Evolutionary conservation across 2,113 vertebrate genomes (phyloP).

Genomic region (Nerophis ophidion): DNA sequence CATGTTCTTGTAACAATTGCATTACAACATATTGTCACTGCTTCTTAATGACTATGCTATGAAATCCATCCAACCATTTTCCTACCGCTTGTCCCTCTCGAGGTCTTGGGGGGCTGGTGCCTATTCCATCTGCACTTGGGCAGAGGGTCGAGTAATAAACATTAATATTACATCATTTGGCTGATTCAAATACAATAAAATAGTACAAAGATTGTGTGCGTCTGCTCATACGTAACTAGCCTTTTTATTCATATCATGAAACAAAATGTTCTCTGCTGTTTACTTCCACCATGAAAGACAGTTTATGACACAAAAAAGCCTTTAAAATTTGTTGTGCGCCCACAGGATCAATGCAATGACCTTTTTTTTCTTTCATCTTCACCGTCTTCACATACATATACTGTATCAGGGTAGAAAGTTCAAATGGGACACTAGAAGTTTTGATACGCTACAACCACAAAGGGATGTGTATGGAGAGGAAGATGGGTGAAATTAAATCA

Average conservation of each 20-base stretch:
- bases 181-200: no score
- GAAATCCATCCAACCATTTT: no score
- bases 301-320: constrained; percentile 49
- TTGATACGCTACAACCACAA: constrained; percentile 1
- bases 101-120: no score
- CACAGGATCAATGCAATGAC: constrained; percentile 42
- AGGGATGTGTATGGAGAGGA: not conserved
- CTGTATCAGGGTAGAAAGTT: not conserved
- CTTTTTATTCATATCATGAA: not conserved
- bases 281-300: constrained; percentile 63
- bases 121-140: no score
- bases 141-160: no score
- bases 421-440: not conserved
- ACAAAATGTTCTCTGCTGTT: constrained; percentile 49
- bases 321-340: constrained; percentile 56
- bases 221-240: not conserved
- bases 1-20: no score
- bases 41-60: not conserved
- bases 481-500: not conserved
- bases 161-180: no score
- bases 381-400: constrained; percentile 9
- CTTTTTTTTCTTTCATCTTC: constrained; percentile 43
- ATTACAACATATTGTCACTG: no score
- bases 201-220: not conserved
- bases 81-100: no score